Evolutionary conservation across 2,113 vertebrate species (phyloP), one percentile per base, ranked within the genome.

Genomic region (Stomatorhinus ivindoensis): DNA sequence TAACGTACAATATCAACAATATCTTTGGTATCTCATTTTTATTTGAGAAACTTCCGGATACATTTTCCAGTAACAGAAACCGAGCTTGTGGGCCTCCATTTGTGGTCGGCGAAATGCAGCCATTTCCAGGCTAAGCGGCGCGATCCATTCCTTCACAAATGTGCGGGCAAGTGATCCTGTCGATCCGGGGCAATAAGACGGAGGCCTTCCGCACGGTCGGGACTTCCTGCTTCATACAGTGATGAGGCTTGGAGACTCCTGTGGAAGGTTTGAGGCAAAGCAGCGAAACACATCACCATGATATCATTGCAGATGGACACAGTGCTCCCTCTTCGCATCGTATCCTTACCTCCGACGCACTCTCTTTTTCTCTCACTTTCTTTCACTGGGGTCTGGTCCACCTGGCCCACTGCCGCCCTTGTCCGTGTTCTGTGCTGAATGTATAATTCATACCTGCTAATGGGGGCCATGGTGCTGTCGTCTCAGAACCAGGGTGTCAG

Each of bases 401-500:
- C 87, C 87, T 88, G 65, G 39, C 84, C 47, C 31, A 1, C 51
- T 87, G 65, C 42, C 47, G 10, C 35, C 61, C n/a, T 58, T 82
- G 88, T 53, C 42, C 55, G 47, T 53, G 48, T 87, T 65, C 76
- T 65, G 85, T 65, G 51, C 87, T 92, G 91, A 92, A 93, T 93
- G 92, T 93, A 93, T 93, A 93, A 93, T 93, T 93, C 90, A 93
- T 93, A 91, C 80, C 83, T 92, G 91, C 91, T 93, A 93, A 93
- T 93, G 92, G 93, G 92, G 89, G 69, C 13, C 1, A 86, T 85
- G 85, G 73, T 91, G 90, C 88, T 90, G 90, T 89, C 87, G 91
- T 87, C 90, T 9, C 83, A 87, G 90, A 89, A 84, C 46, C 19
- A 65, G 88, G 87, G 89, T 87, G 91, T 93, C 90, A 44, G 88